Percentiles rank a stretch among this genome's conserved stretches.
Evolutionary conservation across 2,888 invertebrate genomes (phyloP).

Genomic region (Rhogogaster chlorosoma): DNA sequence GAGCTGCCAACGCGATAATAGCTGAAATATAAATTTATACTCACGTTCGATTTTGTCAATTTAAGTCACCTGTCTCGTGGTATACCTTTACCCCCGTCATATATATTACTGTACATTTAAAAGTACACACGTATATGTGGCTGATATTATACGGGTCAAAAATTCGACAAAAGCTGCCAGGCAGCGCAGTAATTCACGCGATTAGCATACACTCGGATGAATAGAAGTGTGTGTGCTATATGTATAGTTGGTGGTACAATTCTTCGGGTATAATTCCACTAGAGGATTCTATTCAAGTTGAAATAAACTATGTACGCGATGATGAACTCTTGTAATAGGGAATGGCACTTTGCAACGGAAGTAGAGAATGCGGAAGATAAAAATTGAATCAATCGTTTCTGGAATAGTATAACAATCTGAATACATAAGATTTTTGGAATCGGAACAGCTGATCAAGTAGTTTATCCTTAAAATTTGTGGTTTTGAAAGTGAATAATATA

Average conservation of each 20-base stretch:
- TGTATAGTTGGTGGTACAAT: background rate
- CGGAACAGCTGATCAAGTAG: background rate
- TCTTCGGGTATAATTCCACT: conserved; percentile 15
- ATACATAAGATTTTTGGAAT: background rate
- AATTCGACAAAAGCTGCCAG: conserved; percentile 19
- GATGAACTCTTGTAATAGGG: background rate
- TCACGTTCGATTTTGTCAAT: background rate
- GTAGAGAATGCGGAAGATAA: background rate
- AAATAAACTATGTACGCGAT: background rate
- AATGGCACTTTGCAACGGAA: background rate
- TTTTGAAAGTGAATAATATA: background rate
- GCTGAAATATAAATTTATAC: background rate
- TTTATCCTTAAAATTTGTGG: background rate
- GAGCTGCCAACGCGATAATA: background rate
- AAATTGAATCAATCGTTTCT: background rate
- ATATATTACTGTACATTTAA: background rate
- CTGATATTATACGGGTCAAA: conserved; percentile 1
- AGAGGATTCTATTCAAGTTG: conserved; percentile 10
- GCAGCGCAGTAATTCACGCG: background rate
- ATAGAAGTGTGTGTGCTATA: background rate
- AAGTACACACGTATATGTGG: background rate
- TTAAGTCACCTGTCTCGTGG: background rate
- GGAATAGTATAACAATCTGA: background rate
- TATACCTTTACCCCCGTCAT: background rate
- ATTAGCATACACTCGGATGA: background rate